A percentile compares a stretch with the other conserved stretches of the same genome.
Conservation (phyloP, 2,113 vertebrate genomes). For the Oryzias melastigma region DNA sequence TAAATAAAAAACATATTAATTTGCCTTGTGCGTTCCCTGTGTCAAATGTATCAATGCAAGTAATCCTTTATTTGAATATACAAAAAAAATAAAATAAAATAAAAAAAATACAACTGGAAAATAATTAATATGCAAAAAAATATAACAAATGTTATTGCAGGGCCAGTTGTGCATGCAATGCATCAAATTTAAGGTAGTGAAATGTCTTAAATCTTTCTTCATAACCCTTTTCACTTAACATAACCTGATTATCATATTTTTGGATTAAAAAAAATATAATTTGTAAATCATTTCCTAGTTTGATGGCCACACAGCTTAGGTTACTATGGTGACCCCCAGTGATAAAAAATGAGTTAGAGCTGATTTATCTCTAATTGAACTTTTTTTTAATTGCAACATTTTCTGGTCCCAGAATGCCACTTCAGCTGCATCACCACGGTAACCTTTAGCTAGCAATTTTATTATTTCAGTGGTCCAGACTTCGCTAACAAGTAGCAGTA, state of each 20-base stretch:
- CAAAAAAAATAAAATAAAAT: too few relatives aligned
- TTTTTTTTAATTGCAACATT: slow-evolving; percentile 8
- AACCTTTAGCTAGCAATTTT: neutral
- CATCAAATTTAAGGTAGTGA: too few relatives aligned
- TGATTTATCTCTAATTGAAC: slow-evolving; percentile 4
- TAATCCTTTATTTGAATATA: too few relatives aligned
- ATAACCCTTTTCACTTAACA: slow-evolving; percentile 3
- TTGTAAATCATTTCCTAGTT: slow-evolving; percentile 24
- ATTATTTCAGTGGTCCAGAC: too few relatives aligned
- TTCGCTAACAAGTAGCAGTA: too few relatives aligned
- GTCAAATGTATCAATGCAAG: too few relatives aligned
- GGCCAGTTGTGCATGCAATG: too few relatives aligned
- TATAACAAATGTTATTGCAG: too few relatives aligned
- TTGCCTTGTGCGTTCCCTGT: too few relatives aligned
- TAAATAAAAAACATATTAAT: neutral
- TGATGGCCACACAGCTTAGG: slow-evolving; percentile 7
- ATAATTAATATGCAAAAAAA: too few relatives aligned
- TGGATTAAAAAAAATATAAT: slow-evolving; percentile 21
- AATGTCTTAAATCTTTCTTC: neutral
- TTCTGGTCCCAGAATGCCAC: neutral
- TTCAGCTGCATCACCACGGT: slow-evolving; percentile 1
- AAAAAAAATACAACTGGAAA: too few relatives aligned
- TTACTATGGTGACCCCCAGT: slow-evolving; percentile 19
- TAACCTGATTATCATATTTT: slow-evolving; percentile 20
- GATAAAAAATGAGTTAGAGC: slow-evolving; percentile 16